phyloP scores from a whole-genome alignment of 1,140 invertebrate species.

The Lamellibrachia luymesi region DNA sequence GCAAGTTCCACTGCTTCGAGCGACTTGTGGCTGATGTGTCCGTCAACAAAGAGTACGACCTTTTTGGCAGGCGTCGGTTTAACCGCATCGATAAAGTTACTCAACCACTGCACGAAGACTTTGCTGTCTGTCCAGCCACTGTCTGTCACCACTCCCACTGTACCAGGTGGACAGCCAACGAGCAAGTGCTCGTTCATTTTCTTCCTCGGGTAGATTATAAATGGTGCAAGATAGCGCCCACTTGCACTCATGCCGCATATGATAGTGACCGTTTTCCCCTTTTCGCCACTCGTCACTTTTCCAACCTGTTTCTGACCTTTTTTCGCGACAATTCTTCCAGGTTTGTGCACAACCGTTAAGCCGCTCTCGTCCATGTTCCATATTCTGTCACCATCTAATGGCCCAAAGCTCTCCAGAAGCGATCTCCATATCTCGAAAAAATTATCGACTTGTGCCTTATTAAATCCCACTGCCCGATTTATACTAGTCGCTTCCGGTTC shows the following conservation, averaged over 20 bases:
- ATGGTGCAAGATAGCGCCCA: slow-evolving; percentile 40
- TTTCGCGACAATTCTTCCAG: slow-evolving; percentile 53
- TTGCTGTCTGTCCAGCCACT: slow-evolving; percentile 33
- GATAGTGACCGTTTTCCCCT: slow-evolving; percentile 44
- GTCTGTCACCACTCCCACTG: slow-evolving; percentile 27
- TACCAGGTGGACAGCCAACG: slow-evolving; percentile 34
- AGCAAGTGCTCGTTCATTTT: slow-evolving; percentile 50
- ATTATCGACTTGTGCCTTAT: slow-evolving; percentile 48
- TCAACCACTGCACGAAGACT: slow-evolving; percentile 33
- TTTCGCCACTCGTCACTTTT: slow-evolving; percentile 45
- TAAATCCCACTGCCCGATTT: slow-evolving; percentile 57
- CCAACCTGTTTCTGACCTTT: slow-evolving; percentile 55
- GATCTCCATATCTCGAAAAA: slow-evolving; percentile 42
- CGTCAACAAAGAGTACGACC: slow-evolving; percentile 40
- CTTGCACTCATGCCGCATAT: slow-evolving; percentile 34
- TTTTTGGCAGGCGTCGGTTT: slow-evolving; percentile 2
- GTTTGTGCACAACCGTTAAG: slow-evolving; percentile 55
- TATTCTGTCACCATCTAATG: slow-evolving; percentile 32
- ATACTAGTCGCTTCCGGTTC: slow-evolving; percentile 52
- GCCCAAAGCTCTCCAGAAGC: not conserved
- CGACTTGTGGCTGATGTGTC: slow-evolving; percentile 35
- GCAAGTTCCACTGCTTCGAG: slow-evolving; percentile 25
- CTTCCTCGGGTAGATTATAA: slow-evolving; percentile 43
- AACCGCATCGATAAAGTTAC: slow-evolving; percentile 28
- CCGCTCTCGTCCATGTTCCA: slow-evolving; percentile 61